These are phyloP conservation scores for Phoxinus dragarum DNA, from an alignment of 2,797 vertebrate species.

Conservation along the genomic window DNA sequence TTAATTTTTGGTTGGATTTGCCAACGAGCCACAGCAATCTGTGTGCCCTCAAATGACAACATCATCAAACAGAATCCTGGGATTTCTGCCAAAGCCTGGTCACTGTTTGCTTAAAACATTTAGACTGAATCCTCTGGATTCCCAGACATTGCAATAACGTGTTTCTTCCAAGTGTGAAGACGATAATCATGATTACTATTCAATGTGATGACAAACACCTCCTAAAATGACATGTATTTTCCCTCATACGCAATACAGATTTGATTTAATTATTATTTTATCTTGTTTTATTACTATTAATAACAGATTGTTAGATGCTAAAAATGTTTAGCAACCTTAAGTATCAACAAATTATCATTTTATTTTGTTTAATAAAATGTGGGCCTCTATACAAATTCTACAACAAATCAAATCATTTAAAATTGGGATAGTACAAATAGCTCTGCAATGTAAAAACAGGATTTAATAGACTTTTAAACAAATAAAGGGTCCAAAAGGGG, in stretches of 20 bases:
- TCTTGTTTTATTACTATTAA: background rate
- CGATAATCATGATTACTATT: background rate
- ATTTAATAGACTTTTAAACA: constrained; percentile 70
- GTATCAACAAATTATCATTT: background rate
- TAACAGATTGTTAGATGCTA: background rate
- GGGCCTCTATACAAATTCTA: background rate
- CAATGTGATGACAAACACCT: background rate
- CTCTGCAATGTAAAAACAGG: background rate
- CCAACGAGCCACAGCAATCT: background rate
- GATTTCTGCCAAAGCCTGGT: constrained; percentile 5
- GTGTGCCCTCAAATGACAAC: constrained; percentile 16
- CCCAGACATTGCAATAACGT: background rate
- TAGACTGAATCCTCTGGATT: background rate
- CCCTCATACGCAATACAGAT: background rate
- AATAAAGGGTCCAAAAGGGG: background rate
- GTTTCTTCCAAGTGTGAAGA: background rate
- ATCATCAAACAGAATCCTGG: constrained; percentile 31
- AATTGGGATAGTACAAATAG: background rate
- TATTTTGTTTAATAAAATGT: background rate
- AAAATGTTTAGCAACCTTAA: background rate
- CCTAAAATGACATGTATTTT: background rate
- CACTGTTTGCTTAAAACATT: constrained; percentile 21
- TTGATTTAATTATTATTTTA: background rate
- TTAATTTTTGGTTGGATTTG: background rate
- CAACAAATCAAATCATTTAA: background rate